These are phyloP conservation scores for Alectura lathami DNA, from an alignment of 2,113 vertebrate genomes.

Conservation along the genomic window DNA sequence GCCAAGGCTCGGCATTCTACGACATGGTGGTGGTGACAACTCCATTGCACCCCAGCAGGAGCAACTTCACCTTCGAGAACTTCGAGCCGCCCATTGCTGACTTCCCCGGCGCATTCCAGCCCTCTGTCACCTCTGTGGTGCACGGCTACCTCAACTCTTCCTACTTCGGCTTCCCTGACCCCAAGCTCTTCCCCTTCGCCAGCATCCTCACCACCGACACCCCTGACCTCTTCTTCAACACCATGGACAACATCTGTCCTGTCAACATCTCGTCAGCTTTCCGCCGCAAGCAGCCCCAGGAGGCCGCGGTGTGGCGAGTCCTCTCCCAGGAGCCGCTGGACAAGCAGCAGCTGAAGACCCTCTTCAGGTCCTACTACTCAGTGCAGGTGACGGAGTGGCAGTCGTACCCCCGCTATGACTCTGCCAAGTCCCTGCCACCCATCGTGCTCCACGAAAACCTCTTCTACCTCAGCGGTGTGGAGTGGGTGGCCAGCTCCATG, in stretches of 20 bases:
- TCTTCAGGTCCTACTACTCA: conserved; percentile 97
- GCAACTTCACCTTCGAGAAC: conserved; percentile 84
- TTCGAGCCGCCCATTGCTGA: conserved; percentile 79
- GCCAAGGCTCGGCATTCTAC: conserved; percentile 79
- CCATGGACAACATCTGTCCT: conserved; percentile 89
- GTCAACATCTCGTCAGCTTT: conserved; percentile 89
- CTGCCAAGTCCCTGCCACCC: conserved; percentile 79
- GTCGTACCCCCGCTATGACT: conserved; percentile 84
- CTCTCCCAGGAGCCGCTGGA: conserved; percentile 86
- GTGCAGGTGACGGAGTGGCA: conserved; percentile 93
- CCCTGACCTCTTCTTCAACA: conserved; percentile 86
- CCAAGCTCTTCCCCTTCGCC: conserved; percentile 93
- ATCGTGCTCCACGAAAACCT: conserved; percentile 90
- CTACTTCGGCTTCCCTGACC: conserved; percentile 92
- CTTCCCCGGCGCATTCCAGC: conserved; percentile 83
- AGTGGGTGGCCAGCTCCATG: conserved; percentile 95
- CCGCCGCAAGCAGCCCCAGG: conserved; percentile 93
- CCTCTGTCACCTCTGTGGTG: conserved; percentile 87
- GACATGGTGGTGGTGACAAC: conserved; percentile 92
- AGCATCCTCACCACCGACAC: conserved; percentile 89
- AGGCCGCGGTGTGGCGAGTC: conserved; percentile 93
- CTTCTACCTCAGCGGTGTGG: conserved; percentile 93
- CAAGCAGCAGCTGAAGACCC: conserved; percentile 89
- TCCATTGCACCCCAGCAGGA: conserved; percentile 82
- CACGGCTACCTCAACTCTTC: conserved; percentile 98